phyloP scores from a whole-genome alignment of 2,113 vertebrate genomes.

The Columba livia region DNA sequence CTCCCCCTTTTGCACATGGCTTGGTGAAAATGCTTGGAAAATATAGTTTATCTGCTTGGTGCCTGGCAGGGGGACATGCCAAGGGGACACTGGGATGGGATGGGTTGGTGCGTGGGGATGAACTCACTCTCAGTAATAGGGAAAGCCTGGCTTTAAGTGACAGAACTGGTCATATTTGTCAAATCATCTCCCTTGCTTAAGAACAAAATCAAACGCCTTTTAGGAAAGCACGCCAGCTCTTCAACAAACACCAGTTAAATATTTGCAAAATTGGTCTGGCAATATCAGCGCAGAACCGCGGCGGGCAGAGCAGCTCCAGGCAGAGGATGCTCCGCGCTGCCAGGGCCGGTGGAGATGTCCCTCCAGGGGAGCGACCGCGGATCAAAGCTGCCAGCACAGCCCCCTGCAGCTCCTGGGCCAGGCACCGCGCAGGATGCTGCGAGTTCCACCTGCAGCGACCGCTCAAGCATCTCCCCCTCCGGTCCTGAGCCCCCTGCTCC shows the following conservation, averaged over 20 bases:
- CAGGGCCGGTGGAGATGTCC: not conserved
- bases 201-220: not conserved
- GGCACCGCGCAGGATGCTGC: not conserved
- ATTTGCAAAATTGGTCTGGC: not conserved
- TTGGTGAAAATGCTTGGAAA: not conserved
- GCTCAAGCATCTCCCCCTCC: fast-evolving
- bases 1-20: not conserved
- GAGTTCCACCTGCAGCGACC: not conserved
- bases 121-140: not conserved
- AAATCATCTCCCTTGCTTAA: not conserved
- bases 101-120: not conserved
- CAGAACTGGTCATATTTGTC: not conserved
- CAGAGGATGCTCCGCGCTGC: not conserved
- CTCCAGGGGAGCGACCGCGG: not conserved
- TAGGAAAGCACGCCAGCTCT: not conserved
- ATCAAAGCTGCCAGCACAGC: constrained; percentile 38
- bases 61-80: not conserved
- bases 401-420: constrained; percentile 23
- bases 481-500: not conserved
- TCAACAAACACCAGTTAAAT: not conserved
- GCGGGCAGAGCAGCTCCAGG: not conserved
- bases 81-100: not conserved
- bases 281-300: not conserved
- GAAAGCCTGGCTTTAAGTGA: not conserved
- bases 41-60: not conserved